Evolutionary conservation across 1,140 invertebrate genomes (phyloP).

Genomic region (Brachionus plicatilis): DNA sequence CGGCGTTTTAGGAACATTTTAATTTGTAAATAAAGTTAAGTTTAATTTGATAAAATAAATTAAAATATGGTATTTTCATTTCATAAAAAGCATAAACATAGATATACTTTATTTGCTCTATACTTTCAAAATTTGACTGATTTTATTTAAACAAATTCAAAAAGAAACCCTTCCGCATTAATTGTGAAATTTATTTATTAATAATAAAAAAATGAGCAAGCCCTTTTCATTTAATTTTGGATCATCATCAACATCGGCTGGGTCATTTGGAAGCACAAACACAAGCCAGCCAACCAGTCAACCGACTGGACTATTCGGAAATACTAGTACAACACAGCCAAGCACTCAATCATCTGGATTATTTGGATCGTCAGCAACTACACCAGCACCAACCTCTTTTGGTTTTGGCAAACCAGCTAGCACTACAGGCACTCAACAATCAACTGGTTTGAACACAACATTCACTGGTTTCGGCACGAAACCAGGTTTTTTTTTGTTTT

Average conservation of each 20-base stretch:
- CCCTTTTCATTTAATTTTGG: slow-evolving; percentile 21
- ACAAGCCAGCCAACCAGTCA: neutral
- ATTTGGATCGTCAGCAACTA: neutral
- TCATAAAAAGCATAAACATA: no score
- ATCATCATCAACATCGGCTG: neutral
- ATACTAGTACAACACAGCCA: neutral
- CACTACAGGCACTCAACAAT: slow-evolving; percentile 33
- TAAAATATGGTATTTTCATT: neutral
- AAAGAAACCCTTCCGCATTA: neutral
- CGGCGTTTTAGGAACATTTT: no score
- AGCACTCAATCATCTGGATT: slow-evolving; percentile 25
- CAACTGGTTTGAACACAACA: slow-evolving; percentile 42
- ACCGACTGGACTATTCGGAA: slow-evolving; percentile 22
- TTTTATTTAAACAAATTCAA: neutral
- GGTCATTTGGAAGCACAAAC: slow-evolving; percentile 40
- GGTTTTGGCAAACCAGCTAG: slow-evolving; percentile 1
- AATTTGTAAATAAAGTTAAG: no score
- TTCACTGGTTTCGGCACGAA: slow-evolving; percentile 41
- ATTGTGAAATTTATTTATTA: neutral
- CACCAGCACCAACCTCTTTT: neutral
- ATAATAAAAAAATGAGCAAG: neutral
- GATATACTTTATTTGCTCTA: neutral
- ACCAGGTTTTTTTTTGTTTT: neutral
- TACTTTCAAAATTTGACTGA: neutral
- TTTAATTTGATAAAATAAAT: neutral